Evolutionary conservation across 2,113 vertebrate species (phyloP), one percentile per base, ranked within the genome.

Genomic region (Ornithorhynchus anatinus): DNA sequence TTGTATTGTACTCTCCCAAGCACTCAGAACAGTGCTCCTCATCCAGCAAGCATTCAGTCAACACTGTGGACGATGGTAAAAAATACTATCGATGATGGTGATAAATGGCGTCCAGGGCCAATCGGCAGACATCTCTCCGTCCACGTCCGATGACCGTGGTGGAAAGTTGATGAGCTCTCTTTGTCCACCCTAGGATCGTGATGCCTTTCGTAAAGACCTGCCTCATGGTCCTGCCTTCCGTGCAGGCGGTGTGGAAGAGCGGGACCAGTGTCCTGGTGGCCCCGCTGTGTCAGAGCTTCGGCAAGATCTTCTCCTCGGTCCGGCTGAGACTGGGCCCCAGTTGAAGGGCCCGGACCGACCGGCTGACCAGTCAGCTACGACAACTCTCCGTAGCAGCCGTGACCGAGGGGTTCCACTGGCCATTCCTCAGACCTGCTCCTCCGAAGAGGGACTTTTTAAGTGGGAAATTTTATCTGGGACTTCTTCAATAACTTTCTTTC

Each of bases 151-250:
- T n/a, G n/a, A n/a, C n/a, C n/a, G n/a, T n/a, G n/a, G n/a, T n/a
- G n/a, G n/a, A n/a, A n/a, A n/a, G n/a, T n/a, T n/a, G n/a, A n/a
- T n/a, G n/a, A n/a, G n/a, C n/a, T n/a, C n/a, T n/a, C n/a, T n/a
- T n/a, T n/a, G n/a, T 89, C 31, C 51, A 52, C 84, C 74, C 8
- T 87, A 99, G 97, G 97, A 54, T 98, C 80, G 83, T 96, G 89
- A 92, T 95, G 91, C 97, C 97, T n/a, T 86, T 93, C 44, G 87
- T 96, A 81, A 96, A 92, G 75, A 94, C 94, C 74, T 93, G 92
- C 78, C 72, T 98, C 50, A 94, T 97, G 94, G 81, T 93, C 2
- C 54, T 97, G 44, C 96, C 97, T 7, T 94, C 96, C 0, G 50
- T 94, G 57, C 91, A 94, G 74, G 85, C 91, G 19, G 64, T 99